These are phyloP conservation scores for Lithobius niger DNA, from an alignment of 1,140 invertebrate species.

Conservation along the genomic window DNA sequence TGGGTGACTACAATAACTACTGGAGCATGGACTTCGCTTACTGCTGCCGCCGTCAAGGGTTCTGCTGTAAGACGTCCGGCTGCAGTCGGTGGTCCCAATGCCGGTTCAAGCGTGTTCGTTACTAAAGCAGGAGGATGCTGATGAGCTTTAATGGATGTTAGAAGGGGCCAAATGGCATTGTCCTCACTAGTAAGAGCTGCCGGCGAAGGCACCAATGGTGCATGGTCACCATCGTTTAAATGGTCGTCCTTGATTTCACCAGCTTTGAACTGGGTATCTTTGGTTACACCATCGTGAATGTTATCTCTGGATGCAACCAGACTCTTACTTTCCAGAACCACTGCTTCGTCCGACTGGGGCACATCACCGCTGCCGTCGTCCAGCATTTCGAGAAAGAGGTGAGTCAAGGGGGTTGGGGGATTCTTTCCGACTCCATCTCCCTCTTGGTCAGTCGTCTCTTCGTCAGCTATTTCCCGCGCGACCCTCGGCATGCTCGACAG, in stretches of 20 bases:
- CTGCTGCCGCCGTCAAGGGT: neutral
- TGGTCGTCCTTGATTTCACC: too few relatives aligned
- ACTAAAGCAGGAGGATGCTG: neutral
- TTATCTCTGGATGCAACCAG: too few relatives aligned
- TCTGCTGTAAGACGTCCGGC: neutral
- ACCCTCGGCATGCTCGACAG: neutral
- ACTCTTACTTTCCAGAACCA: too few relatives aligned
- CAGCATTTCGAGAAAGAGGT: slow-evolving; percentile 8
- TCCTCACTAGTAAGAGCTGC: slow-evolving; percentile 10
- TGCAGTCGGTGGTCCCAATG: neutral
- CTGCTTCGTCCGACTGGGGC: neutral
- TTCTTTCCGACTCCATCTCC: neutral
- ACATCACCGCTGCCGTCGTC: slow-evolving; percentile 6
- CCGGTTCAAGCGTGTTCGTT: neutral
- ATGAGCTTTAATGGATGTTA: neutral
- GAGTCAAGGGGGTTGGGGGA: neutral
- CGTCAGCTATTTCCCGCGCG: slow-evolving; percentile 5
- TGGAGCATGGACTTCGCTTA: neutral
- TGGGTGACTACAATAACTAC: slow-evolving; percentile 1
- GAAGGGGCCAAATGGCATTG: slow-evolving; percentile 14
- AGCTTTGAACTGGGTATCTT: too few relatives aligned
- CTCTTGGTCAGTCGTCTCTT: neutral
- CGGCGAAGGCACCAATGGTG: neutral
- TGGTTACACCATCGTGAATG: too few relatives aligned
- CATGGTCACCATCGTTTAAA: too few relatives aligned